Conservation (phyloP, 1,140 invertebrate genomes). For the Cydia strobilella region DNA sequence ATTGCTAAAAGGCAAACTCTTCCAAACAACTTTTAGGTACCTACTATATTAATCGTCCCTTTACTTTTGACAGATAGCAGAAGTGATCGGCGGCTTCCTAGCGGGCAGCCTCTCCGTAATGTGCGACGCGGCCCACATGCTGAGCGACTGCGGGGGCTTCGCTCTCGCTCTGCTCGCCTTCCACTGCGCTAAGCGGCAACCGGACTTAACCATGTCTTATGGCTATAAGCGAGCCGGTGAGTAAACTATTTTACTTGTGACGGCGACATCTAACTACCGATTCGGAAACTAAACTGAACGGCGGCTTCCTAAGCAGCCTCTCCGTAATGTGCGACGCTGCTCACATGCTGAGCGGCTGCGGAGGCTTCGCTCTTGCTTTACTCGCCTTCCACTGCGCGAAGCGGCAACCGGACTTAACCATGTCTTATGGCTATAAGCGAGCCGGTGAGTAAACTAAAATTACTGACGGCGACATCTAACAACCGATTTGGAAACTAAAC, state of each 20-base stretch:
- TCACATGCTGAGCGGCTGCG: constrained; percentile 90
- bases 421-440: constrained; percentile 91
- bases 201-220: constrained; percentile 87
- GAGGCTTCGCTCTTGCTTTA: constrained; percentile 89
- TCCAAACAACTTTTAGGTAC: too few species aligned
- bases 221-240: constrained; percentile 89
- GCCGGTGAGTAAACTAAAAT: too few species aligned
- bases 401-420: constrained; percentile 83
- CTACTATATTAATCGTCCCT: too few species aligned
- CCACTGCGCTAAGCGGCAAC: constrained; percentile 83
- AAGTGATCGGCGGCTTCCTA: constrained; percentile 88
- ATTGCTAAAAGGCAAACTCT: too few species aligned
- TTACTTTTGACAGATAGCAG: constrained; percentile 79
- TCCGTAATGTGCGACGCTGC: constrained; percentile 92
- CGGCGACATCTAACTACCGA: too few species aligned
- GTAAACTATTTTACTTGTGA: too few species aligned
- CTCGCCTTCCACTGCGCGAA: constrained; percentile 87
- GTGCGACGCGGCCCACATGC: constrained; percentile 91
- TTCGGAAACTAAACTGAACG: too few species aligned
- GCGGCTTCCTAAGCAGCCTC: constrained; percentile 89
- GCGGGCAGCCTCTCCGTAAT: constrained; percentile 89
- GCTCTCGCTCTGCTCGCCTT: constrained; percentile 89
- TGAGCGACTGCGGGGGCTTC: constrained; percentile 91
- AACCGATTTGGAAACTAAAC: too few species aligned
- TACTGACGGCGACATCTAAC: too few species aligned